phyloP scores from a whole-genome alignment of 1,140 invertebrate genomes.

The Microplitis demolitor region DNA sequence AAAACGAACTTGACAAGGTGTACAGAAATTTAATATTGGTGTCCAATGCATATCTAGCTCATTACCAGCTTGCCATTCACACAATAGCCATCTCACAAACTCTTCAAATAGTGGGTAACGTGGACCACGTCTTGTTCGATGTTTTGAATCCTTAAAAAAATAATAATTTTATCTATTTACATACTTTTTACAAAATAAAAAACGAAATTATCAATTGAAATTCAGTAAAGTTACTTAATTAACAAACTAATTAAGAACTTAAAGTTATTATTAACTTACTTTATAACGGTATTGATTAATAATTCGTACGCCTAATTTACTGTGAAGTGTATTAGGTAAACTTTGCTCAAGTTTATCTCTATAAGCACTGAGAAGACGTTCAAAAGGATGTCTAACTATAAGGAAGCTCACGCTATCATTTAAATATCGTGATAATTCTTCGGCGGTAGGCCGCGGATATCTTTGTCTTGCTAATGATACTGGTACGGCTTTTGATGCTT shows the following conservation, averaged over 20 bases:
- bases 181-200: too few species aligned
- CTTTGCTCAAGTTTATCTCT: conserved; percentile 86
- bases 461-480: conserved; percentile 76
- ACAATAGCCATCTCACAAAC: conserved; percentile 76
- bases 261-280: conserved; percentile 43
- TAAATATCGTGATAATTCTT: conserved; percentile 69
- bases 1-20: conserved; percentile 86
- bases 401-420: conserved; percentile 78
- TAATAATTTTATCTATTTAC: not conserved
- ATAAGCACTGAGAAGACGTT: conserved; percentile 87
- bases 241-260: not conserved
- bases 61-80: conserved; percentile 68
- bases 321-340: conserved; percentile 78
- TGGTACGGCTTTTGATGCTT: conserved; percentile 76
- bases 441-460: conserved; percentile 74
- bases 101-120: conserved; percentile 77
- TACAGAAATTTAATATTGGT: conserved; percentile 83
- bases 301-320: conserved; percentile 77
- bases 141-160: conserved; percentile 45
- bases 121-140: conserved; percentile 53
- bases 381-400: conserved; percentile 88
- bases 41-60: conserved; percentile 91
- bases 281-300: conserved; percentile 72
- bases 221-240: too few species aligned
- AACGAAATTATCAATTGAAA: not conserved